Percentiles rank a stretch among this genome's conserved stretches.
These are phyloP conservation scores for Oreochromis aureus DNA, from an alignment of 2,113 vertebrate genomes.

Conservation along the genomic window DNA sequence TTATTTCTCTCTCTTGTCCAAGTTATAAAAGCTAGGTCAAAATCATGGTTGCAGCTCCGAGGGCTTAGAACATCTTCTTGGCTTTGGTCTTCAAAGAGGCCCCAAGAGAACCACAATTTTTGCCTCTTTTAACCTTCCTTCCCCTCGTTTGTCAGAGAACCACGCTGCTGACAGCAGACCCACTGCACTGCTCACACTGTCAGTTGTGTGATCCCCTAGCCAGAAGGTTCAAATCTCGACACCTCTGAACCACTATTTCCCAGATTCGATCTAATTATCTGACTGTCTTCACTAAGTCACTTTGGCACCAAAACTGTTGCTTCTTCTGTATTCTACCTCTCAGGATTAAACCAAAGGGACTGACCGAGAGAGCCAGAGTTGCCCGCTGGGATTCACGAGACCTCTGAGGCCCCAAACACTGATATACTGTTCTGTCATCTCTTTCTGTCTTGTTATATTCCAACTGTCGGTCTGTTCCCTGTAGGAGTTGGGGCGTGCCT, in stretches of 20 bases:
- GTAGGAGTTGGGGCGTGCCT: conserved; percentile 9
- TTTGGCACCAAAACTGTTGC: neutral
- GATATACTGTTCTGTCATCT: conserved; percentile 57
- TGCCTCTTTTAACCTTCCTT: conserved; percentile 31
- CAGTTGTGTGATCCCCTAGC: neutral
- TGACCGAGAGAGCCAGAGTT: neutral
- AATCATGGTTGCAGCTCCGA: neutral
- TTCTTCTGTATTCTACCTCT: neutral
- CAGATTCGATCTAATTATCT: neutral
- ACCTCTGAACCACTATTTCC: neutral
- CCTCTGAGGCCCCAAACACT: conserved; percentile 1
- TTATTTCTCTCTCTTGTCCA: neutral
- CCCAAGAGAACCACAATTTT: conserved; percentile 12
- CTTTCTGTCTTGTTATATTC: conserved; percentile 24
- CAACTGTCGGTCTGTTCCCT: conserved; percentile 17
- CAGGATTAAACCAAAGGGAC: neutral
- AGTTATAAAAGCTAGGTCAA: neutral
- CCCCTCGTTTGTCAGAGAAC: conserved; percentile 44
- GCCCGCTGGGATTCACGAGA: conserved; percentile 6
- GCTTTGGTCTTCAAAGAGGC: conserved; percentile 25
- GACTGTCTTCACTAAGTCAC: conserved; percentile 32
- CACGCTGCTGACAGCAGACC: conserved; percentile 41
- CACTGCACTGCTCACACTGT: conserved; percentile 8
- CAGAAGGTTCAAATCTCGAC: conserved; percentile 7
- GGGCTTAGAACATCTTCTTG: conserved; percentile 6